Percentiles rank a stretch among this genome's conserved stretches.
These are phyloP conservation scores for Pseudomyrmex dendroicus DNA, from an alignment of 1,140 invertebrate species.

Conservation along the genomic window DNA sequence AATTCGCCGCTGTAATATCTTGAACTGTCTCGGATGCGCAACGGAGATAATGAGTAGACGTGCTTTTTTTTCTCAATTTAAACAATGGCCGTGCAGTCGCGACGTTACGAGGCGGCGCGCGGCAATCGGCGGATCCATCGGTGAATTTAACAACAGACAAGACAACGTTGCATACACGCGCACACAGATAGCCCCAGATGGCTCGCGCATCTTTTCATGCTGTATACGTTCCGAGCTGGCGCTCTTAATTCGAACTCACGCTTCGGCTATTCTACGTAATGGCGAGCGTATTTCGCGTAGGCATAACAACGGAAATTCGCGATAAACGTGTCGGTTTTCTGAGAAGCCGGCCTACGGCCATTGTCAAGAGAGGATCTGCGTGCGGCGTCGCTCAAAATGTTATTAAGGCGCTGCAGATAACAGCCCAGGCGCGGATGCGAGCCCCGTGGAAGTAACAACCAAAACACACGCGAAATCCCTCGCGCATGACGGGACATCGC, in stretches of 20 bases:
- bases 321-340: constrained; percentile 48
- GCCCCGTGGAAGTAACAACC: constrained; percentile 68
- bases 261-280: constrained; percentile 54
- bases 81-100: constrained; percentile 15
- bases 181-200: too few species aligned
- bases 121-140: constrained; percentile 40
- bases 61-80: constrained; percentile 4
- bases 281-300: constrained; percentile 47
- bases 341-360: constrained; percentile 33
- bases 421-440: constrained; percentile 70
- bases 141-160: constrained; percentile 45
- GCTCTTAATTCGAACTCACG: constrained; percentile 58
- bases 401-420: constrained; percentile 70
- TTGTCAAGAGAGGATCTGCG: constrained; percentile 50
- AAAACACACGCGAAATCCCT: constrained; percentile 72
- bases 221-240: constrained; percentile 37
- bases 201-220: constrained; percentile 17
- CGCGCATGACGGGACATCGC: constrained; percentile 70
- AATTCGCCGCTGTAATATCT: constrained; percentile 20
- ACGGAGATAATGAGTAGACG: constrained; percentile 32
- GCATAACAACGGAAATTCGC: constrained; percentile 60
- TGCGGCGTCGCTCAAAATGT: constrained; percentile 65
- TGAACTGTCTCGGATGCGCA: constrained; percentile 6
- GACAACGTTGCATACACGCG: neutral
- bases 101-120: constrained; percentile 13